Evolutionary conservation across 2,113 vertebrate genomes (phyloP).

Genomic region (Equus przewalskii): DNA sequence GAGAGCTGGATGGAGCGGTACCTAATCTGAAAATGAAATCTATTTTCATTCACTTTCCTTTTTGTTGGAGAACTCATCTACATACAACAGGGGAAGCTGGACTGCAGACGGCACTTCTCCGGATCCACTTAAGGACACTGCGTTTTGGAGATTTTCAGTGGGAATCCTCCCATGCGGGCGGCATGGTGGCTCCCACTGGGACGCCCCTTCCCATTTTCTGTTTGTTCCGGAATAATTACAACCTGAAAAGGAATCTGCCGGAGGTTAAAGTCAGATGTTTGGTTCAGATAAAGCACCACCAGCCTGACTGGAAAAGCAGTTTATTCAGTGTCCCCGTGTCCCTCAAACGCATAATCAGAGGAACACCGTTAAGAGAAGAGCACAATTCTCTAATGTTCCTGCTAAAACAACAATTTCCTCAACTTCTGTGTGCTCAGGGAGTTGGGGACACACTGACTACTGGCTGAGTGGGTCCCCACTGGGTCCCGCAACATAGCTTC

Average conservation of each 20-base stretch:
- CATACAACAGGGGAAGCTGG: not conserved
- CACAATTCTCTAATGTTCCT: accelerated
- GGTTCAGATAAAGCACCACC: conserved; percentile 46
- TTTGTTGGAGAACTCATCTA: not conserved
- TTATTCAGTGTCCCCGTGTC: not conserved
- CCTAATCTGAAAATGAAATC: conserved; percentile 29
- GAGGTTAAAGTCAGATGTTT: conserved; percentile 53
- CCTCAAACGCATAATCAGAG: not conserved
- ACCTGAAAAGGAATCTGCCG: conserved; percentile 31
- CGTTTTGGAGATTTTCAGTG: not conserved
- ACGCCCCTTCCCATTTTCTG: not conserved
- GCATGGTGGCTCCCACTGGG: not conserved
- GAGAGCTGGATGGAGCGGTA: not conserved
- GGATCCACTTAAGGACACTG: not conserved
- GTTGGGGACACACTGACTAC: not conserved
- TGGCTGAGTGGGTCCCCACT: too few species aligned
- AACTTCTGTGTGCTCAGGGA: not conserved
- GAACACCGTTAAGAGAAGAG: not conserved
- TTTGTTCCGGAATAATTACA: conserved; percentile 62
- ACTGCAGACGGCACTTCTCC: not conserved
- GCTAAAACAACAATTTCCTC: not conserved
- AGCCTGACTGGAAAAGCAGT: not conserved
- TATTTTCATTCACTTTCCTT: not conserved
- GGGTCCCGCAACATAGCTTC: accelerated
- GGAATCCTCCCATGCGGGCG: not conserved